Percentiles rank a stretch among this genome's conserved stretches.
These are phyloP conservation scores for Colossoma macropomum DNA, from an alignment of 2,113 vertebrate genomes.

Conservation along the genomic window DNA sequence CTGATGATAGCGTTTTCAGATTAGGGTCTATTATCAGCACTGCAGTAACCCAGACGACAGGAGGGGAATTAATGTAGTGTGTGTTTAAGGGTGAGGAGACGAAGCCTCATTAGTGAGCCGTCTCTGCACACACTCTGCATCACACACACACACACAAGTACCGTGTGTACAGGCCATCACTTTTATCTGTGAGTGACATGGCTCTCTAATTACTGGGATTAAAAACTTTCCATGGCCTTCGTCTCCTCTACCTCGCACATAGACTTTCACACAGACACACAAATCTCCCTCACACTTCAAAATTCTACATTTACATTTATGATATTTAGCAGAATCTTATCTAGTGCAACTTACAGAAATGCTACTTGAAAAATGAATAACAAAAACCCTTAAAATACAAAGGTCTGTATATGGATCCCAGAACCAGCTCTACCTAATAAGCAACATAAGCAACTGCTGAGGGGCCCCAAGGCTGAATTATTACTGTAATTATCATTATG, in stretches of 20 bases:
- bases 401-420: too few relatives aligned
- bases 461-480: too few relatives aligned
- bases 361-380: too few relatives aligned
- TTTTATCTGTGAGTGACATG: conserved; percentile 24
- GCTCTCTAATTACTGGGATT: conserved; percentile 24
- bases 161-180: neutral
- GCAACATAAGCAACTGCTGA: too few relatives aligned
- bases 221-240: neutral
- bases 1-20: conserved; percentile 25
- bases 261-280: neutral
- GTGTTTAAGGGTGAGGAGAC: conserved; percentile 25
- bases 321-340: too few relatives aligned
- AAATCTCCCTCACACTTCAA: neutral
- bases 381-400: too few relatives aligned
- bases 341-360: too few relatives aligned
- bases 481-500: too few relatives aligned
- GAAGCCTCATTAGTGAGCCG: conserved; percentile 27
- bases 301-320: neutral
- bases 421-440: too few relatives aligned
- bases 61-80: conserved; percentile 32
- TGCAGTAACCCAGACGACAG: conserved; percentile 29
- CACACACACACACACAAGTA: neutral
- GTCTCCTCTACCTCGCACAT: neutral
- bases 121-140: neutral
- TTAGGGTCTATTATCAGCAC: conserved; percentile 33